Evolutionary conservation across 2,113 vertebrate species (phyloP).

Genomic region (Bucco capensis): DNA sequence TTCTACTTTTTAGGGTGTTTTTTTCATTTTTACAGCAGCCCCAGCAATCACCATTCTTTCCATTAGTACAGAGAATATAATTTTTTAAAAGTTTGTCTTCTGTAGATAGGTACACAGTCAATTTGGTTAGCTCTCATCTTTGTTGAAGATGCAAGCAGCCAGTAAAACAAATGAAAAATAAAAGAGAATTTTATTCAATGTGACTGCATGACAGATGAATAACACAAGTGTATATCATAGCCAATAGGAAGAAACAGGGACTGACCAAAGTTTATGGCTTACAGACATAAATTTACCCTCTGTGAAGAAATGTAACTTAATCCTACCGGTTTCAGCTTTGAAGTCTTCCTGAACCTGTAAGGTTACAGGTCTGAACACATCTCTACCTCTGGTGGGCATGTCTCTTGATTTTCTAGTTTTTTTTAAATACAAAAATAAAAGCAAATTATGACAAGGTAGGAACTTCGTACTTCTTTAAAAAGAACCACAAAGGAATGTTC

Average conservation of each 20-base stretch:
- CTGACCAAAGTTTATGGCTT: constrained; percentile 60
- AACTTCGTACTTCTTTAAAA: constrained; percentile 3
- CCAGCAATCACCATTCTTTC: background rate
- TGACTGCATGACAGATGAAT: constrained; percentile 21
- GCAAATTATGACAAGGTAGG: background rate
- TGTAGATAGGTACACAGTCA: background rate
- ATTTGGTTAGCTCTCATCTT: background rate
- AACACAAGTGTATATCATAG: background rate
- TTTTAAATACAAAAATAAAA: constrained; percentile 1
- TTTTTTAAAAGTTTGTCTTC: background rate
- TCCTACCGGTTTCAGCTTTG: constrained; percentile 69
- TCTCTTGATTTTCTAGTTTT: constrained; percentile 41
- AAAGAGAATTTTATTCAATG: constrained; percentile 4
- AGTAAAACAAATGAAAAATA: background rate
- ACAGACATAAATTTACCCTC: constrained; percentile 67
- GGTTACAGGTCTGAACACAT: constrained; percentile 66
- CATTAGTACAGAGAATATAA: background rate
- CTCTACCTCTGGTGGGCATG: background rate
- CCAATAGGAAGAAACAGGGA: constrained; percentile 44
- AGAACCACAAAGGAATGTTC: background rate
- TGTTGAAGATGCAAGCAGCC: background rate
- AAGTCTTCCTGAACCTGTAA: constrained; percentile 69
- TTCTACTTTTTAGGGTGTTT: background rate
- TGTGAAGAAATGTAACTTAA: constrained; percentile 68
- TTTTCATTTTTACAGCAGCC: background rate